Evolutionary conservation across 2,888 invertebrate species (phyloP).

Genomic region (Kuschelorhynchus macadamiae): DNA sequence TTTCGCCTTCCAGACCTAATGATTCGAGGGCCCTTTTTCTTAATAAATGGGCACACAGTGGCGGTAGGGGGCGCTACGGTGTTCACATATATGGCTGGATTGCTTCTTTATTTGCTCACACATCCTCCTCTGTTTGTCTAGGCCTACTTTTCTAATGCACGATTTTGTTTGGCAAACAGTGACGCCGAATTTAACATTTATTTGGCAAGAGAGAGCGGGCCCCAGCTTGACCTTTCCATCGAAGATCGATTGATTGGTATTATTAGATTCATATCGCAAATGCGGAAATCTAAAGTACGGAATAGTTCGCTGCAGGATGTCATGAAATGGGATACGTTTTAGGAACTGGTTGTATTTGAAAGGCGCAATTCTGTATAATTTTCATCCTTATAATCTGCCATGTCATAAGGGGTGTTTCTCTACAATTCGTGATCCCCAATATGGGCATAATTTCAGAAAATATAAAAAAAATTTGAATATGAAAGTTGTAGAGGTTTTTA

Average conservation of each 20-base stretch:
- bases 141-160: constrained; percentile 65
- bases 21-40: constrained; percentile 57
- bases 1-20: constrained; percentile 49
- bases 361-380: too few species aligned
- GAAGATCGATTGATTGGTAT: constrained; percentile 35
- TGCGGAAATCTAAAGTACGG: too few species aligned
- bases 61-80: constrained; percentile 41
- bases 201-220: constrained; percentile 53
- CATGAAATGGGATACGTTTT: too few species aligned
- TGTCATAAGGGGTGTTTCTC: too few species aligned
- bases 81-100: constrained; percentile 58
- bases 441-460: too few species aligned
- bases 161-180: constrained; percentile 63
- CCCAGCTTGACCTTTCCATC: constrained; percentile 29
- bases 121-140: constrained; percentile 61
- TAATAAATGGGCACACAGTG: constrained; percentile 53
- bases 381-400: too few species aligned
- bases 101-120: constrained; percentile 62
- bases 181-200: constrained; percentile 60
- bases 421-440: too few species aligned
- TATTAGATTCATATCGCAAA: neutral
- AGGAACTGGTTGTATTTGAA: too few species aligned
- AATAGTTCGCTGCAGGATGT: too few species aligned
- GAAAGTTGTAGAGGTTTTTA: too few species aligned
- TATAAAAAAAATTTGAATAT: too few species aligned